Conservation (phyloP, 2,113 vertebrate genomes). For the Puffinus mauretanicus region DNA sequence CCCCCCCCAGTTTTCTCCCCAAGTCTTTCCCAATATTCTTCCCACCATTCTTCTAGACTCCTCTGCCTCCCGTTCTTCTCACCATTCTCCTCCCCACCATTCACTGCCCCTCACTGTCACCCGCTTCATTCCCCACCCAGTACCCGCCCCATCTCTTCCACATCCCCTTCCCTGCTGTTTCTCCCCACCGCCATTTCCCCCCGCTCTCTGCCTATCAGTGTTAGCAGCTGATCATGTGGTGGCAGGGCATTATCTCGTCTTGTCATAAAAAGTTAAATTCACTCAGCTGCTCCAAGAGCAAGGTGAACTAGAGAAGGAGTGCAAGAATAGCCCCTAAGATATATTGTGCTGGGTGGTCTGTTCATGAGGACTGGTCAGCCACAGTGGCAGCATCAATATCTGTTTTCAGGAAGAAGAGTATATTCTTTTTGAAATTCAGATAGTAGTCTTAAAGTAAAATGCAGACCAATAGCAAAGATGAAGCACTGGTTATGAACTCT, state of each 20-base stretch:
- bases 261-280: background rate
- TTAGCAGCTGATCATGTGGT: background rate
- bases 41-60: background rate
- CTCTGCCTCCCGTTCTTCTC: background rate
- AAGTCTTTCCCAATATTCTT: background rate
- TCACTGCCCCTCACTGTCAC: background rate
- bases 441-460: background rate
- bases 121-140: background rate
- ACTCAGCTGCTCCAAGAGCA: background rate
- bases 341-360: background rate
- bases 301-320: background rate
- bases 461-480: background rate
- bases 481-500: background rate
- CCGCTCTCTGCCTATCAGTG: background rate
- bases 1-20: background rate
- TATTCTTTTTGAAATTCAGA: background rate
- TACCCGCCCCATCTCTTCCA: background rate
- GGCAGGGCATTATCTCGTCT: background rate
- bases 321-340: background rate
- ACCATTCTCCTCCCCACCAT: background rate
- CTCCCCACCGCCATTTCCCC: background rate
- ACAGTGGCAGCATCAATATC: background rate
- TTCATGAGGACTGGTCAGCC: background rate
- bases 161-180: accelerated
- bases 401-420: background rate